Conservation (phyloP, 2,113 vertebrate species). For the Alces alces region DNA sequence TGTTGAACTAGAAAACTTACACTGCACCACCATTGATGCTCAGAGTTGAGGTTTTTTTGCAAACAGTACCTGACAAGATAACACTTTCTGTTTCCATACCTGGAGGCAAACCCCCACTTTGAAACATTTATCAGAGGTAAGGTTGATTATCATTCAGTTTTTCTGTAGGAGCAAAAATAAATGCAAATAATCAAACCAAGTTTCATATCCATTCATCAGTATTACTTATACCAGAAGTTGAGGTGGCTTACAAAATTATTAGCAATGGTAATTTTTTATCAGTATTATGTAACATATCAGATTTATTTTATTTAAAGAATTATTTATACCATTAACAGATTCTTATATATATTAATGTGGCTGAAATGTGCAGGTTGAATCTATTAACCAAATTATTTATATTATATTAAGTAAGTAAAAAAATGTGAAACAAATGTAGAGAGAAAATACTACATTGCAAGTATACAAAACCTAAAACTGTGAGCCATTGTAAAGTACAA, state of each 20-base stretch:
- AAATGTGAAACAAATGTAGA: slow-evolving; percentile 85
- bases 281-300: slow-evolving; percentile 90
- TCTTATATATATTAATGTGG: slow-evolving; percentile 88
- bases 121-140: background rate
- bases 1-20: slow-evolving; percentile 51
- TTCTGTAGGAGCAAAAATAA: slow-evolving; percentile 46
- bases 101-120: slow-evolving; percentile 58
- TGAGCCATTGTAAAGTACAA: slow-evolving; percentile 81
- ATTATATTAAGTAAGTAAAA: slow-evolving; percentile 84
- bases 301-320: slow-evolving; percentile 92
- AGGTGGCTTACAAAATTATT: slow-evolving; percentile 80
- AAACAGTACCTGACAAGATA: slow-evolving; percentile 20
- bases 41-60: slow-evolving; percentile 35
- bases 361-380: slow-evolving; percentile 87
- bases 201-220: slow-evolving; percentile 65
- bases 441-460: slow-evolving; percentile 81
- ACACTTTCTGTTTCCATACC: slow-evolving; percentile 33
- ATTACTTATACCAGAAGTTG: slow-evolving; percentile 54
- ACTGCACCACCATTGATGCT: background rate
- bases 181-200: slow-evolving; percentile 41
- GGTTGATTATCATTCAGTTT: slow-evolving; percentile 7
- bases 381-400: slow-evolving; percentile 90
- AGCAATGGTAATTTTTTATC: slow-evolving; percentile 82
- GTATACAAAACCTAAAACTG: slow-evolving; percentile 84
- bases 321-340: slow-evolving; percentile 90